Base-by-base conservation (phyloP, 2,888 invertebrate genomes). In the Acheta domesticus region DNA sequence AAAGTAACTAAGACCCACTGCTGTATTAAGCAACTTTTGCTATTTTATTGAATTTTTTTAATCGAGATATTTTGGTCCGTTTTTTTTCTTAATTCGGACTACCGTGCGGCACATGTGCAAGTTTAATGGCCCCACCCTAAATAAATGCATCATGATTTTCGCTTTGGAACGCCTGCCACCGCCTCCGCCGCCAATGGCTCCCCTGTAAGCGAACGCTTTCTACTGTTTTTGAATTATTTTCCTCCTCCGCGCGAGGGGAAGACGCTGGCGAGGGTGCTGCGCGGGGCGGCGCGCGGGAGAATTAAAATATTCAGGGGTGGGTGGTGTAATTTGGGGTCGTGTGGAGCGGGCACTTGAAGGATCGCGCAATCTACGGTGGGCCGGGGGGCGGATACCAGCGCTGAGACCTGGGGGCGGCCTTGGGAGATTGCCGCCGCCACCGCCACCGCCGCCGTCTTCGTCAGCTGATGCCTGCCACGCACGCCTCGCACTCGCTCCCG, bases 71-170 rank as follows among this genome's bases (percentile, higher is more conserved):
- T 36, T 36, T 36, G 2, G 36, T 8, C 36, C 8, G 36, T 8
- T 36, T 36, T 8, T n/a, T 36, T 36, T 36, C 8, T 8, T 8
- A 36, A 36, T 36, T 8, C 8, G 36, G 36, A 8, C 36, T 8
- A 36, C 36, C 36, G 36, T 36, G 36, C 62, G 62, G 0, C 14
- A 62, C 62, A 62, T 14, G 14, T 62, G 62, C 62, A 62, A 19
- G 16, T 62, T 62, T 62, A 62, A 62, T 62, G 8, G 62, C 62
- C 4, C 62, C n/a, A n/a, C 16, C 62, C n/a, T 16, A 62, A 62
- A 62, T 62, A 62, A 62, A 62, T 62, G 62, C 62, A 62, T 62
- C 62, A 62, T 62, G 62, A 62, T 62, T 62, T 62, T 62, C 62
- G 62, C 16, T 62, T 62, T 62, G 62, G 62, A 62, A 62, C n/a